Percentiles rank a stretch among this genome's conserved stretches.
These are phyloP conservation scores for Podarcis lilfordi DNA, from an alignment of 2,797 vertebrate species.

Conservation along the genomic window DNA sequence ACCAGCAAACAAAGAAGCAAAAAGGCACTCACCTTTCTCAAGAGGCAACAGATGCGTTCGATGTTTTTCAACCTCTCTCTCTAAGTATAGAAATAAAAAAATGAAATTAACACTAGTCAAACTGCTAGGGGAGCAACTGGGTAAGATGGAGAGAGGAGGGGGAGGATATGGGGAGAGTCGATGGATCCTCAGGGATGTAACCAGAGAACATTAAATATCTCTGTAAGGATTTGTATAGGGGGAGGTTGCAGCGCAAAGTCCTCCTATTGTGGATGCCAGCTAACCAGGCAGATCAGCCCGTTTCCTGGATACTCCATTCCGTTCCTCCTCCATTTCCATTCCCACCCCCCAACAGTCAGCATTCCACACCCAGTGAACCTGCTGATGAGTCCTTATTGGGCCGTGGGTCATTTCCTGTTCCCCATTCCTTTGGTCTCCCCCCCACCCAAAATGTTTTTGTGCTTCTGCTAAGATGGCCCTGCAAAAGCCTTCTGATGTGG, in stretches of 20 bases:
- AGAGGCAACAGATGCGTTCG: slow-evolving; percentile 93
- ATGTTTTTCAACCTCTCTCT: slow-evolving; percentile 94
- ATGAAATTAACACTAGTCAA: slow-evolving; percentile 10
- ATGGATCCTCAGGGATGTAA: neutral
- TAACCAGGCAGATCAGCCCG: too few species aligned
- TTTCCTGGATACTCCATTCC: too few species aligned
- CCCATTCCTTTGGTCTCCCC: too few species aligned
- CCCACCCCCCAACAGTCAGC: too few species aligned
- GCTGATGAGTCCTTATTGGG: too few species aligned
- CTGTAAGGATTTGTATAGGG: neutral
- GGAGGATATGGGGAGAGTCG: too few species aligned
- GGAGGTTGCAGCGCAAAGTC: neutral
- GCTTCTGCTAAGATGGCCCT: too few species aligned
- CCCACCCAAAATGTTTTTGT: too few species aligned
- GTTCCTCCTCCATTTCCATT: too few species aligned
- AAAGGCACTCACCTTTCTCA: slow-evolving; percentile 86
- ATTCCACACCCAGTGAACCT: too few species aligned
- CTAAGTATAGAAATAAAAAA: slow-evolving; percentile 70
- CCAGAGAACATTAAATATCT: neutral
- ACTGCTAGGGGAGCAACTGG: neutral
- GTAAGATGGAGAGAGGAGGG: neutral
- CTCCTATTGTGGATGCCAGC: neutral
- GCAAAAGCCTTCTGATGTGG: too few species aligned
- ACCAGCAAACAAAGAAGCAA: neutral
- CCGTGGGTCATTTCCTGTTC: too few species aligned